phyloP scores from a whole-genome alignment of 2,113 vertebrate genomes.

The Pterocles orientalis region DNA sequence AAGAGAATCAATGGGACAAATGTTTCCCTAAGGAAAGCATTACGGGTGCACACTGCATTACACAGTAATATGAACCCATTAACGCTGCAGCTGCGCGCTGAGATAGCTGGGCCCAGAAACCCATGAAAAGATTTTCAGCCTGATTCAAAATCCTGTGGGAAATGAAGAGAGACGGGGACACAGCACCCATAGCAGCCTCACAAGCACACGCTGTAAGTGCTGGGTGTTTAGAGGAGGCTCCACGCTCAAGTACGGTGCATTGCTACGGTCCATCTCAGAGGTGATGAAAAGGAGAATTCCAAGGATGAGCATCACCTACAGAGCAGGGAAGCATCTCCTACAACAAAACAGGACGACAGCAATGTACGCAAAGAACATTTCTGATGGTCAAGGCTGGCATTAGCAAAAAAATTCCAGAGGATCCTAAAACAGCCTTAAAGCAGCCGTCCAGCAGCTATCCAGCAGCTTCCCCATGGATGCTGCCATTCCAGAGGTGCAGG shows the following conservation, averaged over 20 bases:
- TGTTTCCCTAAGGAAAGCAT: background rate
- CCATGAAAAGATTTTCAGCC: background rate
- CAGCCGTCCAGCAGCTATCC: too few species aligned
- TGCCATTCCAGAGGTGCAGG: background rate
- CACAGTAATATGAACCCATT: fast-evolving
- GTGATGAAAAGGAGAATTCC: background rate
- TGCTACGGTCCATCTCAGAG: background rate
- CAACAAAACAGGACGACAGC: background rate
- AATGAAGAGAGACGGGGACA: background rate
- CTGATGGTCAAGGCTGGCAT: background rate
- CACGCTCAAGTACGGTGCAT: fast-evolving
- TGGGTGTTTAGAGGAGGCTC: background rate
- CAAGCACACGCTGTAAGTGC: background rate
- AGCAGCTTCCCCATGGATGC: background rate
- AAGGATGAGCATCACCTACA: background rate
- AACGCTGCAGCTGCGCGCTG: background rate
- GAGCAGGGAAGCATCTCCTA: background rate
- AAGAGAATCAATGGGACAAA: background rate
- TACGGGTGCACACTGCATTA: background rate
- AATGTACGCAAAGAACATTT: fast-evolving
- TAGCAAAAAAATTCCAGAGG: background rate
- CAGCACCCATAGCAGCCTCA: background rate
- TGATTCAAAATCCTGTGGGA: background rate
- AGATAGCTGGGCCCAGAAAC: background rate
- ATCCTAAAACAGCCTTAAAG: too few species aligned